Percentiles rank a stretch among this genome's conserved stretches.
These are phyloP conservation scores for Misgurnus anguillicaudatus DNA, from an alignment of 2,113 vertebrate genomes.

Conservation along the genomic window DNA sequence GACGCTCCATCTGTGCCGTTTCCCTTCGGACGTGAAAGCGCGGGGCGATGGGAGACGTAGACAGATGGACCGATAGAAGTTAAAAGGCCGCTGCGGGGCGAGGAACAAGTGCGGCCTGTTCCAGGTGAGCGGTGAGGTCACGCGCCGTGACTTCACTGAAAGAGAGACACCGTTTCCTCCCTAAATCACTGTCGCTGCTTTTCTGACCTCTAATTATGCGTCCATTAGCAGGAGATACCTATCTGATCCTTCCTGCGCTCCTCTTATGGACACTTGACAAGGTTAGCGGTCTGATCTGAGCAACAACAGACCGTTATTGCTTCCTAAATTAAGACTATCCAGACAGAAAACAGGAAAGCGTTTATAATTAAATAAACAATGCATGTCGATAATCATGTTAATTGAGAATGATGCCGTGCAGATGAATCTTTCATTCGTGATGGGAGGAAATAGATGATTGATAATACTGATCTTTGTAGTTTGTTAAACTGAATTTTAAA, in stretches of 20 bases:
- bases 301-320: neutral
- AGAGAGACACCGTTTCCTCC: constrained; percentile 56
- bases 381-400: neutral
- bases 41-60: constrained; percentile 37
- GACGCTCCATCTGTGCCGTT: constrained; percentile 26
- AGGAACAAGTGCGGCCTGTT: constrained; percentile 41
- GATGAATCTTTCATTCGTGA: neutral
- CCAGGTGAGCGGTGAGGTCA: constrained; percentile 63
- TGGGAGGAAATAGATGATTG: neutral
- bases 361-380: neutral
- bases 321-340: constrained; percentile 1
- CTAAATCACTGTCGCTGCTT: constrained; percentile 61
- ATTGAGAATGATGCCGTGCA: neutral
- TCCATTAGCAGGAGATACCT: constrained; percentile 58
- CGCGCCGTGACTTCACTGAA: constrained; percentile 59
- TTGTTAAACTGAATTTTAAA: neutral
- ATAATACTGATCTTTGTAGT: no score
- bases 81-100: constrained; percentile 1
- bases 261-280: neutral
- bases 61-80: constrained; percentile 22
- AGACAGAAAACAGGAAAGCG: neutral
- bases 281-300: constrained; percentile 10
- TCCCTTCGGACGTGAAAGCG: constrained; percentile 35
- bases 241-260: constrained; percentile 47
- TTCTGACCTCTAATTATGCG: constrained; percentile 62